Evolutionary conservation across 2,113 vertebrate species (phyloP).

Genomic region (Polypterus bichir): DNA sequence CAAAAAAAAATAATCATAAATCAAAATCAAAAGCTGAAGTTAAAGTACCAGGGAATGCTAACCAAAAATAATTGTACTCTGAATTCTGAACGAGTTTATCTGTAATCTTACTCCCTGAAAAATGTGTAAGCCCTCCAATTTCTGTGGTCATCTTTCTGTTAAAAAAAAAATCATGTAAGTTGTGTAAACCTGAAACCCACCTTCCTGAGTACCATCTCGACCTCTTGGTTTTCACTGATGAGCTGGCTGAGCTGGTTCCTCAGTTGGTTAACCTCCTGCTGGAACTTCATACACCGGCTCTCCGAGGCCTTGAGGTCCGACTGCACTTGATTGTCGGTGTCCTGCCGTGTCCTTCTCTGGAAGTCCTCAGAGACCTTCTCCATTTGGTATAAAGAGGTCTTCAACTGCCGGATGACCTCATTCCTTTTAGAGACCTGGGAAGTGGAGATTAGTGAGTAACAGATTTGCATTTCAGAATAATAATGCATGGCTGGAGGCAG

Average conservation of each 20-base stretch:
- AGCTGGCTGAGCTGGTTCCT: constrained; percentile 36
- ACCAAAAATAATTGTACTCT: too few relatives aligned
- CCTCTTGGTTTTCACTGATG: constrained; percentile 43
- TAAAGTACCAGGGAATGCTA: too few relatives aligned
- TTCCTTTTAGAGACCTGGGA: constrained; percentile 54
- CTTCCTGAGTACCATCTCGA: constrained; percentile 52
- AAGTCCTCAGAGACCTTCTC: constrained; percentile 28
- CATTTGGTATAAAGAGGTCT: constrained; percentile 40
- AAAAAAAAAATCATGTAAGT: too few relatives aligned
- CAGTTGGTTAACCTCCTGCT: constrained; percentile 44
- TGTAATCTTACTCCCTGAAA: too few relatives aligned
- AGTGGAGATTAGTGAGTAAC: neutral
- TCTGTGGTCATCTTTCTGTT: too few relatives aligned
- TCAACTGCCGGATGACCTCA: constrained; percentile 39
- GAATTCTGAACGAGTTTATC: too few relatives aligned
- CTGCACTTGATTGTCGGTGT: constrained; percentile 40
- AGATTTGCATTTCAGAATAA: too few relatives aligned
- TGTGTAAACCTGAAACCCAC: constrained; percentile 28
- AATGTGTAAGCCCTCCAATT: too few relatives aligned
- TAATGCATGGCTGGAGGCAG: too few relatives aligned
- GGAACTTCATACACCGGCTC: constrained; percentile 28
- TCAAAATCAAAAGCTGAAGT: too few relatives aligned
- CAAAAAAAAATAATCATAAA: too few relatives aligned
- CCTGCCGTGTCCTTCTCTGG: constrained; percentile 29
- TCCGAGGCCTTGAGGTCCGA: constrained; percentile 32